These are phyloP conservation scores for Popillia japonica DNA, from an alignment of 1,140 invertebrate species.

Conservation along the genomic window DNA sequence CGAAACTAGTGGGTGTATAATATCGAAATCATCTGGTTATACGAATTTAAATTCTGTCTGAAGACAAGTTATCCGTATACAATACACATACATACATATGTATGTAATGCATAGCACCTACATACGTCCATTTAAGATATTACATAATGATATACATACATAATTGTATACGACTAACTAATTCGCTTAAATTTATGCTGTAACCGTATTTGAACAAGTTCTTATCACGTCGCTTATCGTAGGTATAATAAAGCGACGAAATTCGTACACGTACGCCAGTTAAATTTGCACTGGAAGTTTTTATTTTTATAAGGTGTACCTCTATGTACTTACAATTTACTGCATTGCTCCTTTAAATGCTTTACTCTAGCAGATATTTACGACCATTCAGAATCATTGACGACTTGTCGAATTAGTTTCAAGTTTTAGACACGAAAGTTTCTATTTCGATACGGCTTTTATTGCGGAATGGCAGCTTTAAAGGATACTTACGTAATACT, in stretches of 20 bases:
- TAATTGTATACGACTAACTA: too few species aligned
- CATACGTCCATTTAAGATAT: too few species aligned
- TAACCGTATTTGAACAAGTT: background rate
- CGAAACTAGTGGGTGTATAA: background rate
- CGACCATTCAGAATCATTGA: background rate
- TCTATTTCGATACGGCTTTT: slow-evolving; percentile 20
- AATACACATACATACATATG: too few species aligned
- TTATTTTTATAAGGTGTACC: background rate
- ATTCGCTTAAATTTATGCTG: too few species aligned
- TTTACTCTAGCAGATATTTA: background rate
- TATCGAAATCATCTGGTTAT: background rate
- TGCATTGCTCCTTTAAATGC: background rate
- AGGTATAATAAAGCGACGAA: background rate
- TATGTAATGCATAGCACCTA: too few species aligned
- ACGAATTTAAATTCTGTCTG: background rate
- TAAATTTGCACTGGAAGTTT: too few species aligned
- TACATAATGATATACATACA: background rate
- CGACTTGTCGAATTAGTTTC: background rate
- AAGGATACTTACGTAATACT: background rate
- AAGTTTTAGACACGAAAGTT: background rate
- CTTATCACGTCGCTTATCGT: background rate
- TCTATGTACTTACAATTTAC: background rate
- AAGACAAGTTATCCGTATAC: background rate
- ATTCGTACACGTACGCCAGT: background rate
- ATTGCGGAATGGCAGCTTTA: too few species aligned